phyloP scores from a whole-genome alignment of 1,140 invertebrate genomes.

The Pachyrhynchus sulphureomaculatus region DNA sequence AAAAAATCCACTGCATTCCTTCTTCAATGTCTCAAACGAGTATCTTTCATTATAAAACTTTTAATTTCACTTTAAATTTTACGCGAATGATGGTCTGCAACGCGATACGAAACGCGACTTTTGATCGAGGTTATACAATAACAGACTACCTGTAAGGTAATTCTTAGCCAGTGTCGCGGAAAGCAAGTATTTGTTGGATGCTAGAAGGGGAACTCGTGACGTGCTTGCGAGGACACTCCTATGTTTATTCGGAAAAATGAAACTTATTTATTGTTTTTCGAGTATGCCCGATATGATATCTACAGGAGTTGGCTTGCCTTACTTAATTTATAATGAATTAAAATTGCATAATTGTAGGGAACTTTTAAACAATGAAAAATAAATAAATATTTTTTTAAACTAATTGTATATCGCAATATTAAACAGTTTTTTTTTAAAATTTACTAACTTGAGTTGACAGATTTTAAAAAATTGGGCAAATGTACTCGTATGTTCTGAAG shows the following conservation, averaged over 20 bases:
- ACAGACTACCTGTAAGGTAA: constrained; percentile 24
- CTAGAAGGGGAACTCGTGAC: constrained; percentile 14
- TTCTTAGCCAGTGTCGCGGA: constrained; percentile 21
- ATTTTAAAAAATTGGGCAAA: no score
- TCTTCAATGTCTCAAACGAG: not conserved
- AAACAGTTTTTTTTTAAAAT: no score
- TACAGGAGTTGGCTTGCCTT: no score
- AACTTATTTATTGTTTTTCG: constrained; percentile 1
- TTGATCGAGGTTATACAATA: constrained; percentile 18
- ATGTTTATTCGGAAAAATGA: constrained; percentile 2
- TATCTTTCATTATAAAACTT: not conserved
- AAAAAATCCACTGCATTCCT: not conserved
- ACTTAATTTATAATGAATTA: no score
- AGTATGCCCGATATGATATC: constrained; percentile 6
- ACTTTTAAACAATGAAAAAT: constrained; percentile 1
- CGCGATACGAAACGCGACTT: not conserved
- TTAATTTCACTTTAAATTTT: not conserved
- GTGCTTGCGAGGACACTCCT: constrained; percentile 15
- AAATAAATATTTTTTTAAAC: no score
- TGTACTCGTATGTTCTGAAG: no score
- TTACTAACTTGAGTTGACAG: no score
- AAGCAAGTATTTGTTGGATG: constrained; percentile 13
- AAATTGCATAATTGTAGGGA: no score
- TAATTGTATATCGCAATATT: no score
- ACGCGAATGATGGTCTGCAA: constrained; percentile 9